Evolutionary conservation across 2,797 vertebrate species (phyloP), one percentile per base, ranked within the genome.

Genomic region (Diceros bicornis): DNA sequence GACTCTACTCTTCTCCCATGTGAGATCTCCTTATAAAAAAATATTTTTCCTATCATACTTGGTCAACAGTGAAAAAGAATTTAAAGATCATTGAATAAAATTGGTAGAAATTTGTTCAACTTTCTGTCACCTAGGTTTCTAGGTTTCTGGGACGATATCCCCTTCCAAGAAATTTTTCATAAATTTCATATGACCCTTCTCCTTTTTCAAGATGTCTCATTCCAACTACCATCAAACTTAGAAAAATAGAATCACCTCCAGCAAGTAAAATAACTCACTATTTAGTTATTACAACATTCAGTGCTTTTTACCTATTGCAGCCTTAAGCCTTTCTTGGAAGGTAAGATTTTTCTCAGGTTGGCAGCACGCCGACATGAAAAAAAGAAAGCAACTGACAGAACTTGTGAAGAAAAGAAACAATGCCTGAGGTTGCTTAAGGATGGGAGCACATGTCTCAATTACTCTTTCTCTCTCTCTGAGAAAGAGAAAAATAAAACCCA

Each of bases 321-420:
- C 27, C 41, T 71, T 96, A 84, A 93, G 59, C 34, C 79, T 96
- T 83, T 95, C 50, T 86, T 95, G 37, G 29, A 97, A 94, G 89
- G 82, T 72, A 97, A 89, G 64, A 69, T 78, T 94, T 91, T 95
- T 74, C 61, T 95, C 69, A 37, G 52, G 44, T 83, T 96, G 89
- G 55, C 86, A 94, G 77, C 41, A 89, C 32, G 47, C 25, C 77
- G 55, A 29, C n/a, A 74, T 20, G 23, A 89, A 64, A 72, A 95
- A 92, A 92, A 14, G 82, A 69, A 93, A 85, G 18, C 32, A 96
- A 94, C 17, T 75, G 59, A 83, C 34, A 95, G 66, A 89, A 96
- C 52, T 91, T 93, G 20, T 85, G 75, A 93, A 84, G 71, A 91
- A 85, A 95, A 89, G 75, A 96, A 92, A 82, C 20, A 81, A 89